Base-by-base conservation (phyloP, 2,888 invertebrate genomes). In the Steromphala cineraria region DNA sequence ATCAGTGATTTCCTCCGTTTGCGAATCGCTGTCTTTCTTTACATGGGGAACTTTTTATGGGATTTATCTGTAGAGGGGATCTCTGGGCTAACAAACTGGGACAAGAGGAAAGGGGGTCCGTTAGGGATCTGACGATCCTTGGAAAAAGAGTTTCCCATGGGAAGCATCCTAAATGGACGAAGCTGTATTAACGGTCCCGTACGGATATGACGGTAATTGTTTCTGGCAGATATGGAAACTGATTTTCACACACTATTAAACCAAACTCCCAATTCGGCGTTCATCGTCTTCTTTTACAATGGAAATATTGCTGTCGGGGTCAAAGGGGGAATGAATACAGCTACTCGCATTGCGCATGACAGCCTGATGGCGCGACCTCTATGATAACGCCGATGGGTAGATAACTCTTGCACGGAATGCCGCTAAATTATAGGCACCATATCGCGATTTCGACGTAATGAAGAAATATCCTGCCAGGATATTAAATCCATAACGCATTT, bases 191-290 rank as follows among this genome's bases (percentile, higher is more conserved):
- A 31, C 10, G 19, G 31, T 76, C 76, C 55, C 76, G 17, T 31
- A 36, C 55, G 76, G 24, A 31, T 53, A 55, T n/a, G 24, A 55
- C 36, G 36, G 31, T 76, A 76, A 76, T 76, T 76, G 76, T 55
- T 76, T 76, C 55, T 76, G 55, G 55, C 55, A 55, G 76, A 76
- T 76, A 19, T 19, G 53, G 55, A 76, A 76, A 55, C 76, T 36
- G 76, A 76, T 76, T 53, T 76, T 76, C 76, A 76, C 76, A 76
- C 76, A 76, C 55, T 76, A 76, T 76, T 76, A 76, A 76, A 76
- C 76, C 55, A 36, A 55, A 24, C 71, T 71, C 76, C 76, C 55
- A n/a, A 55, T 76, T 75, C 75, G 15, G 13, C 31, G 28, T 55
- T 53, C 24, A 28, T 15, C 31, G 21, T 17, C 53, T 55, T 28